Base-by-base conservation (phyloP, 2,113 vertebrate species). In the Perccottus glenii region DNA sequence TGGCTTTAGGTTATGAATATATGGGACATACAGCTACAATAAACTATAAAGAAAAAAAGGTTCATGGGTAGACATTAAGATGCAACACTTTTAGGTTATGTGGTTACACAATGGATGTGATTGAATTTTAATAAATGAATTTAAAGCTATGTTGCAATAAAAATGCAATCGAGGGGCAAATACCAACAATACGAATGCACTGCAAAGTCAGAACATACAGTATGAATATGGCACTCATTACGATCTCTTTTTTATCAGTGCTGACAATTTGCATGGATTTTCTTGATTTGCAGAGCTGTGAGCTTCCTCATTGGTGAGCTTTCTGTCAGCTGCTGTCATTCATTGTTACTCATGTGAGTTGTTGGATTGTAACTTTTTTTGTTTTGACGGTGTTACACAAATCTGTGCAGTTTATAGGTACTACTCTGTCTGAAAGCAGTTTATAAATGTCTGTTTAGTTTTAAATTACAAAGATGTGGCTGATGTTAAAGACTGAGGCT, bases 401-500 rank as follows among this genome's bases (percentile, higher is more conserved):
- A 36, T 36, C 33, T 55, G 35, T n/a, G 12, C 33, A 38, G 11
- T 53, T 53, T 53, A 5, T 14, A n/a, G 52, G n/a, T n/a, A 38
- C 33, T 55, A 36, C 52, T 52, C 9, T 16, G 4, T 42, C n/a
- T 3, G 40, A 58, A 36, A 35, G 42, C 56, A 36, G 3, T 56
- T 65, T 56, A 55, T 72, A 80, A 78, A 65, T 64, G 61, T 67
- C 65, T 67, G 74, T 85, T 79, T 77, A 51, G 73, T 82, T 79
- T 67, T 43, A 68, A 74, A 82, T 80, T 51, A 80, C 70, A 66
- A 82, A 83, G 67, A 75, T 75, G 84, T 62, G 59, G 53, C 49
- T 43, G 42, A 65, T 64, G 48, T 63, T 65, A 58, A 67, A 52
- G 45, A 70, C 58, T 40, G 38, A 64, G 75, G 78, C 64, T 82